Conservation (phyloP, 2,113 vertebrate genomes). For the Nothocercus julius region DNA sequence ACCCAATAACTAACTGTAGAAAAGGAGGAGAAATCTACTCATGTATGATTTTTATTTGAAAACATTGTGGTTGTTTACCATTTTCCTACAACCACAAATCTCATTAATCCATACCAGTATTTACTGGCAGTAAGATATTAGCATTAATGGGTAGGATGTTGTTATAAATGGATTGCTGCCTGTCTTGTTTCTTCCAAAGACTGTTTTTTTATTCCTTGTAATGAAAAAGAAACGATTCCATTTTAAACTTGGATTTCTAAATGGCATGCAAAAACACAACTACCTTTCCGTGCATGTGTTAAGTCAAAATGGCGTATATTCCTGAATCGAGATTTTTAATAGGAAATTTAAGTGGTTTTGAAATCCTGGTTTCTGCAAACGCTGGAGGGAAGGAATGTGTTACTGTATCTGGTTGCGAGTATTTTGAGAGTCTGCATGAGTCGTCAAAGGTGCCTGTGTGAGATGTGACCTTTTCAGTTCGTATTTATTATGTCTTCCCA, state of each 20-base stretch:
- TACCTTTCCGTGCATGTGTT: neutral
- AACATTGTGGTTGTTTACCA: neutral
- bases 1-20: neutral
- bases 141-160: neutral
- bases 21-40: neutral
- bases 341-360: slow-evolving; percentile 51
- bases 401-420: slow-evolving; percentile 30
- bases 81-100: neutral
- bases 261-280: neutral
- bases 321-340: slow-evolving; percentile 43
- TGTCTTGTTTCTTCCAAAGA: neutral
- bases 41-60: neutral
- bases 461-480: slow-evolving; percentile 75
- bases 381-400: slow-evolving; percentile 48
- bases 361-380: slow-evolving; percentile 17
- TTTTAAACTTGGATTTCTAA: neutral
- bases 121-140: neutral
- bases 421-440: slow-evolving; percentile 50
- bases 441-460: slow-evolving; percentile 58
- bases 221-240: neutral
- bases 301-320: neutral
- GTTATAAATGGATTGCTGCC: neutral
- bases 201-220: neutral
- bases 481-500: slow-evolving; percentile 69
- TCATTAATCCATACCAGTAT: neutral